Evolutionary conservation across 53 echinoderm and acorn worm species (phyloP).

Genomic region (Apostichopus leukothele): DNA sequence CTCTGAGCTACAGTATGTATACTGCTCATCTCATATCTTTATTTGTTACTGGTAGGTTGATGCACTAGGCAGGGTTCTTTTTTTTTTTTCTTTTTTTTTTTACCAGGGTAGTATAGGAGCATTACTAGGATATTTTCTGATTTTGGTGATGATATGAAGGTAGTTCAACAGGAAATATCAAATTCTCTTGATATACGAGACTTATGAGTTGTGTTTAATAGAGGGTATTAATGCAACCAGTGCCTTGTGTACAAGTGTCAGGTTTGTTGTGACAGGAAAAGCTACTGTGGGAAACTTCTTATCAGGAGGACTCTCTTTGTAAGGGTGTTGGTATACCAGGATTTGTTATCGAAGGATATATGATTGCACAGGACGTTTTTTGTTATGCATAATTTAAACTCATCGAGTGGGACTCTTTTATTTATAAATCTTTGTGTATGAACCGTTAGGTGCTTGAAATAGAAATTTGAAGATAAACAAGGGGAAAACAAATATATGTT

Average conservation of each 20-base stretch:
- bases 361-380: no score
- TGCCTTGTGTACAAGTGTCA: background rate
- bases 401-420: no score
- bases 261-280: background rate
- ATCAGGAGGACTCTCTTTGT: no score
- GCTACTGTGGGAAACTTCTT: background rate
- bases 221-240: background rate
- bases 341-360: no score
- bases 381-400: no score
- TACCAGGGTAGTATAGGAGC: background rate
- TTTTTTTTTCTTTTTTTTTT: no score
- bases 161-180: conserved; percentile 28
- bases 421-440: no score
- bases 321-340: no score
- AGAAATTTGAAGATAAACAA: no score
- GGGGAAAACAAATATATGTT: no score
- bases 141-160: background rate
- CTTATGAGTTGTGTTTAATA: background rate
- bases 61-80: background rate
- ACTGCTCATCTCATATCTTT: background rate
- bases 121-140: background rate
- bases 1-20: background rate
- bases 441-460: no score
- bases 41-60: conserved; percentile 30
- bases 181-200: conserved; percentile 20